Evolutionary conservation across 2,797 vertebrate species (phyloP).

Genomic region (Anabas testudineus): DNA sequence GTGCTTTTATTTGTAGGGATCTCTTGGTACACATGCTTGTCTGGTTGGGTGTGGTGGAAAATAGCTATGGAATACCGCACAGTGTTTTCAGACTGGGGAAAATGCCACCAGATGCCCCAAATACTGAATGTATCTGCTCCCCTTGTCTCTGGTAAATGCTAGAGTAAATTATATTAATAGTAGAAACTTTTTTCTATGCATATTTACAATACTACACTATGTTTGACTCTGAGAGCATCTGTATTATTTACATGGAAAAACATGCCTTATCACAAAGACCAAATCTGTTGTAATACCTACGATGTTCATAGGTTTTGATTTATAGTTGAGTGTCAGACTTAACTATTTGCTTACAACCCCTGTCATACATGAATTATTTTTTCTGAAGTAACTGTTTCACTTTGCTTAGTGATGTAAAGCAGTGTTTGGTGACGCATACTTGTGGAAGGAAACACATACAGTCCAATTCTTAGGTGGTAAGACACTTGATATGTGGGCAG

Average conservation of each 20-base stretch:
- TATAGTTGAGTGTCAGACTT: not conserved
- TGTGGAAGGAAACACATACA: not conserved
- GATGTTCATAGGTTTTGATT: not conserved
- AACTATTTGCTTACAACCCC: not conserved
- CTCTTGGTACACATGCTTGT: constrained; percentile 29
- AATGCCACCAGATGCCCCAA: constrained; percentile 27
- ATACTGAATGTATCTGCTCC: constrained; percentile 6
- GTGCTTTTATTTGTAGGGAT: constrained; percentile 49
- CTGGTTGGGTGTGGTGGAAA: constrained; percentile 50
- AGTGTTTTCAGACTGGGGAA: constrained; percentile 11
- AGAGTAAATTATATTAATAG: no score
- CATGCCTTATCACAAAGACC: no score
- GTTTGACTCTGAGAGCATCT: no score
- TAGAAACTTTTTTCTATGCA: no score
- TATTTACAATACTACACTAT: no score
- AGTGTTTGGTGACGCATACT: no score
- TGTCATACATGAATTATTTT: no score
- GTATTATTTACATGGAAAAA: no score
- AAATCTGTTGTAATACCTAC: no score
- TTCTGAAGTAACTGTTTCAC: no score
- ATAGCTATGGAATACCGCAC: constrained; percentile 29
- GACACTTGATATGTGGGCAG: not conserved
- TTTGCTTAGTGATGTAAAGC: no score
- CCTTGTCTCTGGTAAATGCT: not conserved
- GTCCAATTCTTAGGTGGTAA: no score